Base-by-base conservation (phyloP, 1,140 invertebrate species). In the Stratiolaelaps scimitus region DNA sequence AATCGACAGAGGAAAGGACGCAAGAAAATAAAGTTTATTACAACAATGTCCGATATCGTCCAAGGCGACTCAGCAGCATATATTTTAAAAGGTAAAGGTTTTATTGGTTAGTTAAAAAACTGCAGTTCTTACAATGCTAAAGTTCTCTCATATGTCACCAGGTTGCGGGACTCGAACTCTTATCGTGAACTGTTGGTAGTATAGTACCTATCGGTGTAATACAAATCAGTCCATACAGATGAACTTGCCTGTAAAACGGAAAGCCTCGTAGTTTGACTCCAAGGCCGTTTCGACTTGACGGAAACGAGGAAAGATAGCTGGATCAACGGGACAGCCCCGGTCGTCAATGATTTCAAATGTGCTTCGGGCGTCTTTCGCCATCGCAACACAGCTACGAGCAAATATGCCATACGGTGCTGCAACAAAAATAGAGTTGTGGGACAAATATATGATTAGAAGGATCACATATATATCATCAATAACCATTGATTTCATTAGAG, bases 341-440 rank as follows among this genome's bases (percentile, higher is more conserved):
- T 93, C 89, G 71, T 94, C 89, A 72, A 93, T 92, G 72, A 94
- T 93, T 72, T 92, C 88, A 82, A 93, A 93, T 19, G 89, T 93
- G 73, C 88, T 92, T 77, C 91, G 87, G 0, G 90, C 89, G 74
- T 94, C 91, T 77, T 94, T 94, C 45, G 90, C 91, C 91, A 94
- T 94, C 43, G 91, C 91, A 28, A 93, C 87, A 74, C 90, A 94
- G 74, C 89, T 92, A 72, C 90, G 84, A 40, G 91, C 91, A 75
- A 93, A 94, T 71, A 94, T 94, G 67, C 90, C 90, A 73, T 93
- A 93, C 7, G 90, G 91, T 77, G 91, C 89, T 93, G 77, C 44
- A 80, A 80, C 0, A 10, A 40, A 64, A 60, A 13, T 67, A 20
- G 19, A 28, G n/a, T n/a, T n/a, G n/a, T n/a, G n/a, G n/a, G n/a